Evolutionary conservation across 2,888 invertebrate species (phyloP), one percentile per base, ranked within the genome.

Genomic region (Diaprepes abbreviatus): DNA sequence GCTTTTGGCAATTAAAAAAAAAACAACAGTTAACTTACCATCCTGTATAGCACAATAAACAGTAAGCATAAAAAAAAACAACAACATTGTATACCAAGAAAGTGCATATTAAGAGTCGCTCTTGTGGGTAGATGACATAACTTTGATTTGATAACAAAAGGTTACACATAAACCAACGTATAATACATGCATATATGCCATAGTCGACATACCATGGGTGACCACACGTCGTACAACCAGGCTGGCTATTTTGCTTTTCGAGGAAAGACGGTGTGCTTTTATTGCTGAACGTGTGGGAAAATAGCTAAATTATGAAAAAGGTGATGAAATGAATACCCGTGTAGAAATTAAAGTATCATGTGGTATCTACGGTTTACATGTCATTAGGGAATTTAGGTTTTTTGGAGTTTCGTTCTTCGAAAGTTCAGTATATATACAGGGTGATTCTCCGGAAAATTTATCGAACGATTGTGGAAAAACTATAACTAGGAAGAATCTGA

Each of bases 31-130:
- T n/a, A n/a, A n/a, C n/a, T n/a, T n/a, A 6, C 10, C 9, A 16
- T 28, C 52, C 10, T n/a, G 43, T 58, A 43, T 58, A 10, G 2
- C 17, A 58, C 40, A 10, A 7, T 3, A 24, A 40, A 14, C 14
- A 54, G 35, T 50, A 35, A 62, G 12, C 17, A 31, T 14, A 31
- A 21, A 55, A 63, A 2, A 16, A 50, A 21, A 59, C 31, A 17
- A 59, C 31, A 16, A 31, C 36, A 28, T 50, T 21, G 28, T 17
- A 63, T 64, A 55, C 55, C 64, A 24, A 64, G 64, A 64, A 64
- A 55, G 28, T 64, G 45, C 21, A 64, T 64, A 64, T 64, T 54
- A 64, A 64, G 55, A 55, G 33, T 38, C 40, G 21, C 43, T 45
- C 19, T 43, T n/a, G 40, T 43, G 40, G 40, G 40, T 43, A 43